Base-by-base conservation (phyloP, 2,888 invertebrate species). In the Sesamia inferens region DNA sequence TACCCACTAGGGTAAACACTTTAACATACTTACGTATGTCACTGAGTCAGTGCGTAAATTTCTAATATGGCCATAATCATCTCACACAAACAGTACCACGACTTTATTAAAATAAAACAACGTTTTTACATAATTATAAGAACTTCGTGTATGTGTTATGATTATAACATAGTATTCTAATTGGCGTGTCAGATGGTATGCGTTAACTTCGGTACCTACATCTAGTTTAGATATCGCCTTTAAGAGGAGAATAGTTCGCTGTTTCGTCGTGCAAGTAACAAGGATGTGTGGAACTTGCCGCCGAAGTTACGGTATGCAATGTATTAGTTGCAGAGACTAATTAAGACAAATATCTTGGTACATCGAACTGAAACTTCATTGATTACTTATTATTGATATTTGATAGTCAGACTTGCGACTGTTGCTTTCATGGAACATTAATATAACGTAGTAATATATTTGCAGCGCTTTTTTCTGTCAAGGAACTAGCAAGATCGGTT, bases 211-310 rank as follows among this genome's bases (percentile, higher is more conserved):
- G 31, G 31, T 31, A 3, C n/a, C n/a, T n/a, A n/a, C 31, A 31
- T 31, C 31, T 31, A 2, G 31, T 31, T 31, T 68, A 59, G 24
- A n/a, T 16, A 16, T 13, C 16, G 65, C 31, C 31, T 39, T 8
- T 47, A 24, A 44, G 19, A 24, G 14, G 19, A 59, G n/a, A 24
- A 19, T n/a, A 64, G n/a, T 68, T 39, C 8, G 42, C 62, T 14
- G 47, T 47, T 5, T n/a, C 39, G 48, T 68, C 19, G 22, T 39
- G 68, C 68, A 68, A 10, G 22, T 47, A 42, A 47, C n/a, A 61
- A 19, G 24, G 44, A 31, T 68, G 44, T 22, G 16, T 16, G 11
- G 8, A 47, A 64, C 47, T 64, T 39, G 31, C 68, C 31, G 63
- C 64, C 64, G 7, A 16, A 63, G 31, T 16, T 47, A 31, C 11